These are phyloP conservation scores for Eupelmus urozonus DNA, from an alignment of 2,888 invertebrate genomes.

Conservation along the genomic window DNA sequence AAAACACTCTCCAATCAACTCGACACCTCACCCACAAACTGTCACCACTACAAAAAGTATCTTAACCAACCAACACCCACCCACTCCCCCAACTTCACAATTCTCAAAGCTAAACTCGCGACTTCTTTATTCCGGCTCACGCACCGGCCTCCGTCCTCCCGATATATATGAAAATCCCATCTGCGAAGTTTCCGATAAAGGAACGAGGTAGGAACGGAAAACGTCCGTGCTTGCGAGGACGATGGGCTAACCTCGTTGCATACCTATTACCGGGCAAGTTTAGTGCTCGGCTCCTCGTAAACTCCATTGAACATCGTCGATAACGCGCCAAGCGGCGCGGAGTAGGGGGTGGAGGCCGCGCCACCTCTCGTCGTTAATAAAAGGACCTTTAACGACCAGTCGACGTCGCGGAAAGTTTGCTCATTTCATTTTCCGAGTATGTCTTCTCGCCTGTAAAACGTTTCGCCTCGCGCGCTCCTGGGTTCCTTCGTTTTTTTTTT, in stretches of 20 bases:
- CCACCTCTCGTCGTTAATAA: slow-evolving; percentile 53
- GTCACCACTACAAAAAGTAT: too few species aligned
- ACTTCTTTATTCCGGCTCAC: slow-evolving; percentile 29
- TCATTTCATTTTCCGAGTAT: slow-evolving; percentile 7
- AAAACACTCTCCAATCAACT: too few species aligned
- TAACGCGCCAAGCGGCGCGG: slow-evolving; percentile 27
- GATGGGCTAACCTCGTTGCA: slow-evolving; percentile 51
- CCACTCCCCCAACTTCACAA: too few species aligned
- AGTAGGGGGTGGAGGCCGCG: too few species aligned
- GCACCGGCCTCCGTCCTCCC: slow-evolving; percentile 2
- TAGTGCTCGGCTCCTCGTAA: slow-evolving; percentile 45
- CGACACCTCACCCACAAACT: too few species aligned
- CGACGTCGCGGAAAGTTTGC: slow-evolving; percentile 13
- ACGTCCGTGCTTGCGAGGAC: background rate
- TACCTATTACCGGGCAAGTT: slow-evolving; percentile 44
- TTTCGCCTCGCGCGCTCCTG: too few species aligned
- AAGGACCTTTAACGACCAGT: slow-evolving; percentile 40
- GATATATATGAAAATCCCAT: slow-evolving; percentile 36
- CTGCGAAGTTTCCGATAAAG: slow-evolving; percentile 37
- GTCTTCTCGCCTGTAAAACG: slow-evolving; percentile 28
- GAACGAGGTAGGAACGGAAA: slow-evolving; percentile 15
- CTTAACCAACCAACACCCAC: too few species aligned
- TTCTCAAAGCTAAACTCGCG: too few species aligned
- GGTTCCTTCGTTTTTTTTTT: slow-evolving; percentile 10
- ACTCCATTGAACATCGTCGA: slow-evolving; percentile 52